A percentile compares a stretch with the other conserved stretches of the same genome.
Evolutionary conservation across 2,888 invertebrate species (phyloP).

Genomic region (Caenorhabditis zanzibari): DNA sequence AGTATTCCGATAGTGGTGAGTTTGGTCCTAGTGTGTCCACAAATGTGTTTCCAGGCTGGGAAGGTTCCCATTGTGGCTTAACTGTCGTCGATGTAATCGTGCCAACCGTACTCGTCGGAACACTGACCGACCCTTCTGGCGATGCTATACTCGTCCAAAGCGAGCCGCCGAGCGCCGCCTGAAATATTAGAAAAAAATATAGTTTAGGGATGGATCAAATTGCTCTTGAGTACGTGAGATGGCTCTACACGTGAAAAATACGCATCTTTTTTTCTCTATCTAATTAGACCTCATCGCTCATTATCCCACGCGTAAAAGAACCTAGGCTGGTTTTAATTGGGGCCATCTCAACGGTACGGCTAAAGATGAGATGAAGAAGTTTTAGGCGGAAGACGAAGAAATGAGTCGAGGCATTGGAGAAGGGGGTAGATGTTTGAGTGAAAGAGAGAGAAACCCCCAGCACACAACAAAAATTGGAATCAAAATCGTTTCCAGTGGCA

Average conservation of each 20-base stretch:
- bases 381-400: neutral
- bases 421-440: constrained; percentile 13
- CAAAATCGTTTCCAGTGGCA: constrained; percentile 56
- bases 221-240: constrained; percentile 9
- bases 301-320: constrained; percentile 36
- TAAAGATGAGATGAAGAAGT: constrained; percentile 17
- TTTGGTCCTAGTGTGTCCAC: constrained; percentile 50
- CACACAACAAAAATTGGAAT: constrained; percentile 54
- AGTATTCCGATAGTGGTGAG: constrained; percentile 45
- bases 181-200: constrained; percentile 39
- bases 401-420: neutral
- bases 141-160: constrained; percentile 64
- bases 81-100: constrained; percentile 48
- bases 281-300: constrained; percentile 38
- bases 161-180: constrained; percentile 69
- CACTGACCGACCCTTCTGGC: constrained; percentile 52
- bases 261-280: constrained; percentile 15
- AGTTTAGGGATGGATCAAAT: neutral
- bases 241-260: constrained; percentile 8
- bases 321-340: constrained; percentile 38
- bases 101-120: constrained; percentile 36
- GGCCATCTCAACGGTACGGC: constrained; percentile 11
- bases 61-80: constrained; percentile 11
- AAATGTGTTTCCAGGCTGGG: constrained; percentile 11
- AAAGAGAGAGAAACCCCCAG: constrained; percentile 9